Evolutionary conservation across 1,140 invertebrate genomes (phyloP).

Genomic region (Drosophila leontia): DNA sequence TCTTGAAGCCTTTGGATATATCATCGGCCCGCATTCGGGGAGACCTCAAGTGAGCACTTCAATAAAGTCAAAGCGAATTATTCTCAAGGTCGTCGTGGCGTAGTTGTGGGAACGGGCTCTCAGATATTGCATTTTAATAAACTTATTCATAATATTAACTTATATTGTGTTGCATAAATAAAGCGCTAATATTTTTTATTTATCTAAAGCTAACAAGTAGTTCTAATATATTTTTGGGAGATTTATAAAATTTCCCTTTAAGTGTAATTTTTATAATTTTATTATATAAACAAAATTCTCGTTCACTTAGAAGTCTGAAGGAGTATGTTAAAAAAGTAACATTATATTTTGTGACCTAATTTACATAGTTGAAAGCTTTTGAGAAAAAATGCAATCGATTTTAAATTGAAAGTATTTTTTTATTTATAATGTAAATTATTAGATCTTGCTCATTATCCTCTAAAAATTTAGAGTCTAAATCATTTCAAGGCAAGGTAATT

Average conservation of each 20-base stretch:
- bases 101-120: constrained; percentile 10
- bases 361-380: not conserved
- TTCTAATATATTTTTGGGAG: not conserved
- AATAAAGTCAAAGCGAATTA: not conserved
- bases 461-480: too few relatives aligned
- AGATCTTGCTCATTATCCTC: not conserved
- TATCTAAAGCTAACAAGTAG: too few relatives aligned
- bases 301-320: too few relatives aligned
- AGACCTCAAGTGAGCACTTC: constrained; percentile 8
- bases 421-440: not conserved
- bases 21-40: not conserved
- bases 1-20: constrained; percentile 18
- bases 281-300: too few relatives aligned
- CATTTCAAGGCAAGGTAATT: not conserved
- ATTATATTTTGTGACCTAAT: not conserved
- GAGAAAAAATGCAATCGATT: not conserved
- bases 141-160: not conserved
- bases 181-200: too few relatives aligned
- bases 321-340: not conserved
- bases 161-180: not conserved
- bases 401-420: not conserved
- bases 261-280: too few relatives aligned
- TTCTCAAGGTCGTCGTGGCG: constrained; percentile 19
- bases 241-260: not conserved
- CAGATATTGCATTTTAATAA: not conserved